Evolutionary conservation across 2,113 vertebrate genomes (phyloP).

Genomic region (Peromyscus polionotus): DNA sequence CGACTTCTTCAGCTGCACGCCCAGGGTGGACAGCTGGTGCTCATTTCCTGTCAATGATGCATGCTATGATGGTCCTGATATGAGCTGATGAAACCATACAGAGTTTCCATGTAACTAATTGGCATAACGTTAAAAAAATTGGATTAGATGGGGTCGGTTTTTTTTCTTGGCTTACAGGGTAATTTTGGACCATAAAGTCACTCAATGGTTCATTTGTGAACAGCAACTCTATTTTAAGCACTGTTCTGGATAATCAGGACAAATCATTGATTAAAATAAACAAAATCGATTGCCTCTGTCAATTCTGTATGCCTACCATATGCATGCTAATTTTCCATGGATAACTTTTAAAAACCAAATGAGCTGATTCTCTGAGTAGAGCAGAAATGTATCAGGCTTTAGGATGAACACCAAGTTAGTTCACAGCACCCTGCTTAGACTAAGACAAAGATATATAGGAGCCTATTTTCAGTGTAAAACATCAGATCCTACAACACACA

Average conservation of each 20-base stretch:
- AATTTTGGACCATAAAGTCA: conserved; percentile 47
- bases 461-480: not conserved
- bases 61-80: not conserved
- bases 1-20: not conserved
- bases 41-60: conserved; percentile 20
- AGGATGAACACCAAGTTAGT: conserved; percentile 1
- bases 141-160: not conserved
- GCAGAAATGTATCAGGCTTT: conserved; percentile 1
- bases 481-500: not conserved
- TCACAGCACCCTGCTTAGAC: not conserved
- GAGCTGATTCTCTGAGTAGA: not conserved
- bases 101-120: conserved; percentile 6
- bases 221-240: conserved; percentile 29
- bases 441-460: not conserved
- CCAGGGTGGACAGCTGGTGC: not conserved
- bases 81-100: not conserved
- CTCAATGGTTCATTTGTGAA: not conserved
- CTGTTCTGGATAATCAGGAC: not conserved
- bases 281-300: not conserved
- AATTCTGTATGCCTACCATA: not conserved
- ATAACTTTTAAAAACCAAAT: not conserved
- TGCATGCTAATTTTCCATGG: not conserved
- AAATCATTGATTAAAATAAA: conserved; percentile 40
- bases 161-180: conserved; percentile 6
- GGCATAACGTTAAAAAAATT: conserved; percentile 6